Evolutionary conservation across 2,888 invertebrate species (phyloP), one percentile per base, ranked within the genome.

Genomic region (Belgica antarctica): DNA sequence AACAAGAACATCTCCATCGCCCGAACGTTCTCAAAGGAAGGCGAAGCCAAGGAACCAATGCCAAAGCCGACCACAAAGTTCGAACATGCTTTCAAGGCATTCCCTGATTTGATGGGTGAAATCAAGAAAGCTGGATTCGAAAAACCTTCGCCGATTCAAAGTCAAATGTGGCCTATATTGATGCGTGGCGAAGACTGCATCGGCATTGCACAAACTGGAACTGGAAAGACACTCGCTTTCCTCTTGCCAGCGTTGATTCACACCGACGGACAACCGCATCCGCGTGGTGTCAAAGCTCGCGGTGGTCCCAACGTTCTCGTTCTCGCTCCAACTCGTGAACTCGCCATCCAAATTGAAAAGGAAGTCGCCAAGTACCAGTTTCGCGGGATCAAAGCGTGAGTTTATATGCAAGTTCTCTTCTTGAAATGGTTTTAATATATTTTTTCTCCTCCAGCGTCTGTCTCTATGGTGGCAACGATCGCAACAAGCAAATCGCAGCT

Each of bases 161-260:
- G 88, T 71, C 96, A 96, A 81, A 90, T 94, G 0, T 98, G 97
- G 97, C 98, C 98, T 1, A 85, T 97, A 72, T 82, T 97, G 0
- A 80, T 98, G 47, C 86, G 87, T 75, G 98, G 98, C 0, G 87
- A 89, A 76, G 97, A 98, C 80, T 80, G 97, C 77, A 96, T 98
- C 77, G 97, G 97, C 7, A 96, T 98, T 73, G 97, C 97, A 0
- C 96, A 96, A 81, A 94, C 94, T 4, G 94, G 94, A 70, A 93
- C 93, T 17, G 94, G 96, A 0, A 98, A 98, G 82, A 98, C 98
- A 0, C 82, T 98, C 71, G 97, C 96, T 0, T 97, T 96, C 76
- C 81, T 96, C 0, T 78, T 97, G 69, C 97, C 97, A 7, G 96
- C 94, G 10, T 83, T 97, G 74, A 90, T 97, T 73, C 96, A 97